phyloP scores from a whole-genome alignment of 2,888 invertebrate genomes.

The Phaonia tiefii region DNA sequence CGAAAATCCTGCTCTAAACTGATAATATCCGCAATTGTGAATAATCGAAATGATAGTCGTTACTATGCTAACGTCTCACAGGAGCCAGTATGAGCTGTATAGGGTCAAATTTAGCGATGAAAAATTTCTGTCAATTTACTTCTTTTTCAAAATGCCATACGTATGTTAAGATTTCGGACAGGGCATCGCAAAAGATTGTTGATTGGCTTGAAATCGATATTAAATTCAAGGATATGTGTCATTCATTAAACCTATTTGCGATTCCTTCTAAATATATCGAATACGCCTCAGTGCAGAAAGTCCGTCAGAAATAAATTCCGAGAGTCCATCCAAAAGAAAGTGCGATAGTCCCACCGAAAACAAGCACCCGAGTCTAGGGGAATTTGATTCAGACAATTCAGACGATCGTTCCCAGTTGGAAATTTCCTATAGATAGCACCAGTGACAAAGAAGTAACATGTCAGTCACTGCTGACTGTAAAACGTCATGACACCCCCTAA shows the following conservation, averaged over 20 bases:
- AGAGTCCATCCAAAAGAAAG: neutral
- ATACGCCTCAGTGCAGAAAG: no score
- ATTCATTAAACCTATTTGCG: neutral
- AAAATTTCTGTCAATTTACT: no score
- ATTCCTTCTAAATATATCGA: conserved; percentile 14
- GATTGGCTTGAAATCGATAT: no score
- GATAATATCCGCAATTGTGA: neutral
- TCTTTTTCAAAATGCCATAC: neutral
- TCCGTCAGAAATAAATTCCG: neutral
- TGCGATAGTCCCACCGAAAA: no score
- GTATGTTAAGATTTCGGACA: conserved; percentile 6
- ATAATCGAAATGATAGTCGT: neutral
- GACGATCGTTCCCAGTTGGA: no score
- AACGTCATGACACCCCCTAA: no score
- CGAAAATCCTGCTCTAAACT: neutral
- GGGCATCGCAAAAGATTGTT: neutral
- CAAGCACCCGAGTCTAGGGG: neutral
- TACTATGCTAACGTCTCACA: conserved; percentile 32
- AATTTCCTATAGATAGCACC: no score
- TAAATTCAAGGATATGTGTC: conserved; percentile 5
- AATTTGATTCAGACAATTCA: neutral
- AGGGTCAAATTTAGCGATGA: no score
- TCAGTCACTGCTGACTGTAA: no score
- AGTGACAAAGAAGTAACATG: no score
- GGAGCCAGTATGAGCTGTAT: no score